Evolutionary conservation across 2,113 vertebrate genomes (phyloP).

Genomic region (Clarias batrachus): DNA sequence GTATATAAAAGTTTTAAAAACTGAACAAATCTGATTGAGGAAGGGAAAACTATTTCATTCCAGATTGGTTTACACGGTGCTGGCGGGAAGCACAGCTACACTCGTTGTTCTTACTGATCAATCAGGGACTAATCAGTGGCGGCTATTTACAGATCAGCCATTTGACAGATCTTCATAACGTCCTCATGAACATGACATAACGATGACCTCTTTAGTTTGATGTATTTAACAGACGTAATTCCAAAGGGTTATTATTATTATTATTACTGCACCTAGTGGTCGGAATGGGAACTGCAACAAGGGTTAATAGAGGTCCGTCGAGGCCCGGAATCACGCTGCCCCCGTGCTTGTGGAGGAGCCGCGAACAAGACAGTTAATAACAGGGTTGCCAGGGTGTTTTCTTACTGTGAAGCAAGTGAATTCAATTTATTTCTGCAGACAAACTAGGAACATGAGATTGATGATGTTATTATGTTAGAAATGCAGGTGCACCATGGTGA

Average conservation of each 20-base stretch:
- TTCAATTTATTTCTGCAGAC: not conserved
- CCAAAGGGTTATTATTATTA: not conserved
- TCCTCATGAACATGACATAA: not conserved
- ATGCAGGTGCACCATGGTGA: too few species aligned
- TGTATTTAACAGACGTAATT: not conserved
- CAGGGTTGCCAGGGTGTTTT: not conserved
- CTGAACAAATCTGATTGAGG: not conserved
- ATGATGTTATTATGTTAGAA: too few species aligned
- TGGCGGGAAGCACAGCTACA: not conserved
- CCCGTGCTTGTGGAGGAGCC: not conserved
- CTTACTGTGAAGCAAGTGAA: not conserved
- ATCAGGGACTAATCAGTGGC: not conserved
- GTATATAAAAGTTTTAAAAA: not conserved
- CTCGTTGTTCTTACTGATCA: constrained; percentile 2
- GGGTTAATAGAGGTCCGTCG: not conserved
- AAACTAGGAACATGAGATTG: too few species aligned
- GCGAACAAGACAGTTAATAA: not conserved
- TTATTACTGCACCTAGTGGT: not conserved
- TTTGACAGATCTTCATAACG: not conserved
- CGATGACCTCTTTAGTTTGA: not conserved
- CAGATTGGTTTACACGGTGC: constrained; percentile 4
- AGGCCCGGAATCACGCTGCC: not conserved
- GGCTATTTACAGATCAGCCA: not conserved
- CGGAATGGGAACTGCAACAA: not conserved
- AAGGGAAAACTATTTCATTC: not conserved